Percentiles rank a stretch among this genome's conserved stretches.
Conservation (phyloP, 92 coral and sea anemone genomes). For the Zoanthus sansibaricus region DNA sequence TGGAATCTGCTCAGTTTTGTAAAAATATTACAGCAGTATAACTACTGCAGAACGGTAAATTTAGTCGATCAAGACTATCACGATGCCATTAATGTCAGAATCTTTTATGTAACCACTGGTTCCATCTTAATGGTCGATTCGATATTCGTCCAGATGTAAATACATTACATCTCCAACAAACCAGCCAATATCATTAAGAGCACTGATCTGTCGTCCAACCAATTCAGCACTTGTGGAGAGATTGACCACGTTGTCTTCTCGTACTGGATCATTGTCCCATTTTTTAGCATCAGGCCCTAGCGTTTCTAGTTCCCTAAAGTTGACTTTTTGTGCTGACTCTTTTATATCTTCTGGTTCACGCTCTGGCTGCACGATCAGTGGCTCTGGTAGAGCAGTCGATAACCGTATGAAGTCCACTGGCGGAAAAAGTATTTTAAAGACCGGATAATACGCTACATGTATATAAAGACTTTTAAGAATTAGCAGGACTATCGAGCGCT, state of each 20-base stretch:
- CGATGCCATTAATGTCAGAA: neutral
- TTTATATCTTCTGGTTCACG: conserved; percentile 6
- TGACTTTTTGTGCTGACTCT: neutral
- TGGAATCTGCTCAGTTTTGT: too few species aligned
- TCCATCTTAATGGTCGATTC: neutral
- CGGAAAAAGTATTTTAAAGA: neutral
- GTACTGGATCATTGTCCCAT: neutral
- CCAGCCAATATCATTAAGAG: neutral
- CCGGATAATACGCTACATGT: too few species aligned
- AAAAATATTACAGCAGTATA: too few species aligned
- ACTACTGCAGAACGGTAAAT: neutral
- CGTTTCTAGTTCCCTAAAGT: neutral
- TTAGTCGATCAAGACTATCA: neutral
- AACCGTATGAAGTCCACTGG: neutral
- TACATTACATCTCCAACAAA: neutral
- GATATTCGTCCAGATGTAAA: neutral
- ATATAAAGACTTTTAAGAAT: too few species aligned
- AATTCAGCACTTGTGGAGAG: neutral
- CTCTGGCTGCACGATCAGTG: conserved; percentile 1
- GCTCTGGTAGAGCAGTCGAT: neutral
- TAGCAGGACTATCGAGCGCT: too few species aligned
- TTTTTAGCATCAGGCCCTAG: neutral
- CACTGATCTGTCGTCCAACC: neutral
- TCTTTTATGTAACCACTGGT: neutral
- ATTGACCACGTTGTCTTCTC: neutral